Evolutionary conservation across 2,888 invertebrate species (phyloP).

Genomic region (Smittia sp.): DNA sequence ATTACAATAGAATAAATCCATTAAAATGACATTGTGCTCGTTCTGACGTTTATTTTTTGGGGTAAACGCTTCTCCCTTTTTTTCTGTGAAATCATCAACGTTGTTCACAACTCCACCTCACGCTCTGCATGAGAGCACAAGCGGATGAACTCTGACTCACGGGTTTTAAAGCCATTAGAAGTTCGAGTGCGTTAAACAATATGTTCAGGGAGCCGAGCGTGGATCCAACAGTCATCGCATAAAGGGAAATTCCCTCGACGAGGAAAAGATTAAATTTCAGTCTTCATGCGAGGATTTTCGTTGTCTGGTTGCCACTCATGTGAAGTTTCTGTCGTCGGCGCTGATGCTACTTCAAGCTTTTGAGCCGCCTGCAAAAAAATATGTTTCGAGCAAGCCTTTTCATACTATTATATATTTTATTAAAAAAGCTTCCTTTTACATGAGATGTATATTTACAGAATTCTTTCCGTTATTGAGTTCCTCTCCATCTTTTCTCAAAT

Average conservation of each 20-base stretch:
- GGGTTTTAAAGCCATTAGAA: background rate
- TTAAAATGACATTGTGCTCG: conserved; percentile 21
- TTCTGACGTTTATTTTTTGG: background rate
- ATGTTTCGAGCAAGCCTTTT: background rate
- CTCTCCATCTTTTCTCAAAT: background rate
- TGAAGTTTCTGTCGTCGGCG: background rate
- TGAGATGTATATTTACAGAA: conserved; percentile 12
- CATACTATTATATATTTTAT: background rate
- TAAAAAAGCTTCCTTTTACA: conserved; percentile 35
- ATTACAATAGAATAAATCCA: conserved; percentile 7
- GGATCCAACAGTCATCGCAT: background rate
- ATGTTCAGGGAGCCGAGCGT: background rate
- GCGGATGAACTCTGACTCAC: background rate
- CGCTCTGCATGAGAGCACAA: background rate
- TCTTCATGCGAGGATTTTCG: background rate
- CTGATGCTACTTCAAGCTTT: background rate
- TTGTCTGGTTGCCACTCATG: background rate
- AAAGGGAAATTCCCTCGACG: background rate
- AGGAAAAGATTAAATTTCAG: background rate
- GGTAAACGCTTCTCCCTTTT: background rate
- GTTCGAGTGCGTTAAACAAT: background rate
- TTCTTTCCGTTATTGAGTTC: background rate
- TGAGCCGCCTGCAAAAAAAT: background rate
- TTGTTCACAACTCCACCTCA: background rate
- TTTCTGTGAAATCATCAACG: background rate